Percentiles rank a stretch among this genome's conserved stretches.
phyloP scores from a whole-genome alignment of 2,113 vertebrate species.

The Poeciliopsis occidentalis region DNA sequence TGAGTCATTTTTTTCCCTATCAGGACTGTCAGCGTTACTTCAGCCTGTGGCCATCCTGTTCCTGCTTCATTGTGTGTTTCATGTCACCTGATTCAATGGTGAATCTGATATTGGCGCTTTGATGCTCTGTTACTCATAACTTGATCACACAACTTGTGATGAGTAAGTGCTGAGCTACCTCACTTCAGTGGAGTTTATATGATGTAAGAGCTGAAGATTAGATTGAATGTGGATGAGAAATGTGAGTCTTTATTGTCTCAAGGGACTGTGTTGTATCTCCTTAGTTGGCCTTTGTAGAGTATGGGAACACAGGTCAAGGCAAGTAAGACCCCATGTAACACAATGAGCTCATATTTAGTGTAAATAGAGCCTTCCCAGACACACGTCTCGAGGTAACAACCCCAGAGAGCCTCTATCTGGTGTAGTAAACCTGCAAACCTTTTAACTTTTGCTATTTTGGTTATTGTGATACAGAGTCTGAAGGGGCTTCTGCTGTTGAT shows the following conservation, averaged over 20 bases:
- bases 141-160: constrained; percentile 22
- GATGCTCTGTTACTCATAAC: constrained; percentile 54
- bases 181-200: not conserved
- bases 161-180: constrained; percentile 15
- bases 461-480: constrained; percentile 16
- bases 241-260: not conserved
- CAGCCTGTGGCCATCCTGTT: constrained; percentile 42
- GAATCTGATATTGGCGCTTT: constrained; percentile 66
- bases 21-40: constrained; percentile 54
- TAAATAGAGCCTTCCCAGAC: constrained; percentile 32
- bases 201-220: not conserved
- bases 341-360: constrained; percentile 34
- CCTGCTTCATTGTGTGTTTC: constrained; percentile 35
- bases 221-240: not conserved
- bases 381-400: constrained; percentile 29
- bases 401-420: not conserved
- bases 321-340: constrained; percentile 36
- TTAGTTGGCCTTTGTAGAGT: constrained; percentile 9
- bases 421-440: not conserved
- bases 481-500: constrained; percentile 16
- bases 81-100: constrained; percentile 30
- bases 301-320: constrained; percentile 24
- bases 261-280: not conserved
- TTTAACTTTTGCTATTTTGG: constrained; percentile 5
- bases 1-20: constrained; percentile 59